A percentile compares a stretch with the other conserved stretches of the same genome.
Evolutionary conservation across 2,888 invertebrate genomes (phyloP).

Genomic region (Dryobota labecula): DNA sequence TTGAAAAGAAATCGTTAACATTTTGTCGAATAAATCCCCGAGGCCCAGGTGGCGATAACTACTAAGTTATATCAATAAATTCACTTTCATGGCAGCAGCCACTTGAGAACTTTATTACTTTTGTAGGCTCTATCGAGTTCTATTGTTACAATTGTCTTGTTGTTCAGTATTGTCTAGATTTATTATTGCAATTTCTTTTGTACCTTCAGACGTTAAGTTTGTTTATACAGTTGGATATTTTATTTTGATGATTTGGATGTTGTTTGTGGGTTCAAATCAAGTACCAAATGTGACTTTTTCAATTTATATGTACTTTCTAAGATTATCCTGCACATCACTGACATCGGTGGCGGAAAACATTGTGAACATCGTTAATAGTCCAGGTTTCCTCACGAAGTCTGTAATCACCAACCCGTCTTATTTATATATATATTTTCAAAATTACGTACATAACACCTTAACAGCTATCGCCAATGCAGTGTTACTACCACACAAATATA

Average conservation of each 20-base stretch:
- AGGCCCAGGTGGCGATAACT: slow-evolving; percentile 54
- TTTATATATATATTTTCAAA: too few species aligned
- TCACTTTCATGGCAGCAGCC: slow-evolving; percentile 43
- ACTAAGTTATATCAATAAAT: slow-evolving; percentile 54
- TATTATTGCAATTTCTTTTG: slow-evolving; percentile 41
- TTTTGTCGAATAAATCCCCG: slow-evolving; percentile 43
- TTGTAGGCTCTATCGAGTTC: slow-evolving; percentile 42
- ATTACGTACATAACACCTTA: too few species aligned
- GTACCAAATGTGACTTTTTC: neutral
- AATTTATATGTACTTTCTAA: neutral
- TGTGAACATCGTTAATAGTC: too few species aligned
- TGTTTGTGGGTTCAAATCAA: too few species aligned
- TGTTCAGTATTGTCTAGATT: slow-evolving; percentile 32
- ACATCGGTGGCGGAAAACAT: neutral
- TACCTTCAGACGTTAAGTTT: neutral
- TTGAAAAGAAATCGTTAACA: slow-evolving; percentile 16
- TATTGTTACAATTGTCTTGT: slow-evolving; percentile 33
- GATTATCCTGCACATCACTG: neutral
- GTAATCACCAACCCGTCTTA: neutral
- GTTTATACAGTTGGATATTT: neutral
- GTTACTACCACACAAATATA: too few species aligned
- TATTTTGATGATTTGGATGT: neutral
- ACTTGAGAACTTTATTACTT: slow-evolving; percentile 55
- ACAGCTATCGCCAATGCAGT: too few species aligned
- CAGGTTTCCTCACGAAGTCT: too few species aligned